A percentile compares a stretch with the other conserved stretches of the same genome.
Conservation (phyloP, 2,888 invertebrate genomes). For the Clepsis dumicolana region DNA sequence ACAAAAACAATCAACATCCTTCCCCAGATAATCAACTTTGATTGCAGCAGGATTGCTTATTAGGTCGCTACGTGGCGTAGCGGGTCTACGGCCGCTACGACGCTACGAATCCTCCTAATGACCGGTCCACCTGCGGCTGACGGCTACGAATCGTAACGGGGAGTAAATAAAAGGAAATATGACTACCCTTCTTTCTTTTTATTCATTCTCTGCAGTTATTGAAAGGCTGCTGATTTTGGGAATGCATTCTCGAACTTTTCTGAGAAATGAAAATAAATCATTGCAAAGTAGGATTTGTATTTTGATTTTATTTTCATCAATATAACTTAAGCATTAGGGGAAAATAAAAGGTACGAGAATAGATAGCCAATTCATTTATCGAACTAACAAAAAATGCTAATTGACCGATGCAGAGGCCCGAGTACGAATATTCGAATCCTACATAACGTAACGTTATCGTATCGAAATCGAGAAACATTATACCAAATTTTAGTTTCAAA, state of each 20-base stretch:
- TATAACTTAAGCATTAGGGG: too few relatives aligned
- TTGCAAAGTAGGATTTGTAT: too few relatives aligned
- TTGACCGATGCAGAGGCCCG: too few relatives aligned
- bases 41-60: constrained; percentile 34
- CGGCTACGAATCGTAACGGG: constrained; percentile 66
- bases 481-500: too few relatives aligned
- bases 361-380: too few relatives aligned
- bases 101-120: constrained; percentile 64
- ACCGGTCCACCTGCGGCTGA: constrained; percentile 72
- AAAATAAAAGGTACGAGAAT: too few relatives aligned
- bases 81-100: constrained; percentile 34
- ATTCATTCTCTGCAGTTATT: constrained; percentile 10
- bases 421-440: too few relatives aligned
- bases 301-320: too few relatives aligned
- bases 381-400: too few relatives aligned
- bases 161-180: constrained; percentile 64
- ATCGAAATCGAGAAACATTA: too few relatives aligned
- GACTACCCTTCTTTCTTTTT: constrained; percentile 50
- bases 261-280: background rate
- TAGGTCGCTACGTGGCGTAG: constrained; percentile 41
- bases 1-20: constrained; percentile 16
- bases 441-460: too few relatives aligned
- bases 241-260: background rate
- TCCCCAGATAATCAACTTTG: constrained; percentile 28
- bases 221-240: background rate